These are phyloP conservation scores for Drosophila serrata DNA, from an alignment of 1,140 invertebrate species.

Conservation along the genomic window DNA sequence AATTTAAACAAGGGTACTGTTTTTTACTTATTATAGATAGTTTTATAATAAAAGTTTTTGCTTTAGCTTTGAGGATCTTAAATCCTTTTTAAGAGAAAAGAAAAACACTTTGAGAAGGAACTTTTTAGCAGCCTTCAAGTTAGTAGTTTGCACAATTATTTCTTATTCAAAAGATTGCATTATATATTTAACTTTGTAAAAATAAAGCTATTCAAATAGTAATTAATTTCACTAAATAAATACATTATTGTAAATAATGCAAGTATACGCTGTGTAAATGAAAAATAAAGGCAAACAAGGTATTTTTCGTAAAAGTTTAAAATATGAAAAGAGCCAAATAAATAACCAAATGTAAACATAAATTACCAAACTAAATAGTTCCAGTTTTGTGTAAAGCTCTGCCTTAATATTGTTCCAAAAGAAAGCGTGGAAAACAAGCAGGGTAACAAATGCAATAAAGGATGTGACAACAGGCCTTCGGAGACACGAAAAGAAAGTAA, in stretches of 20 bases:
- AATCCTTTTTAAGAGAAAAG: neutral
- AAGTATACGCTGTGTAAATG: neutral
- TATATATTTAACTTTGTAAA: neutral
- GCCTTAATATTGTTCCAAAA: neutral
- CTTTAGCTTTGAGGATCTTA: neutral
- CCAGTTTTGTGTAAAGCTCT: neutral
- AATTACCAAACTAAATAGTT: no score
- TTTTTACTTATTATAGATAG: neutral
- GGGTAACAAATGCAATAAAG: slow-evolving; percentile 72
- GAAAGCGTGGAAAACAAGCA: slow-evolving; percentile 22
- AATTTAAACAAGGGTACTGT: neutral
- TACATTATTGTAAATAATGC: no score
- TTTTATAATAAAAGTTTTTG: neutral
- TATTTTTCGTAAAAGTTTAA: no score
- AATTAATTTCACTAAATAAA: neutral
- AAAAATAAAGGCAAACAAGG: neutral
- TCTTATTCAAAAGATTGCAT: neutral
- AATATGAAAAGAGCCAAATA: slow-evolving; percentile 12
- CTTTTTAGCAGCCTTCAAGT: neutral
- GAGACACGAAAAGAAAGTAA: slow-evolving; percentile 21
- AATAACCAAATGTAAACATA: slow-evolving; percentile 14
- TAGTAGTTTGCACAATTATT: neutral
- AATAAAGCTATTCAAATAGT: neutral
- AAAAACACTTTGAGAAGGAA: neutral
- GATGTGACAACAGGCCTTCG: slow-evolving; percentile 52